phyloP scores from a whole-genome alignment of 1,140 invertebrate species.

The Pseudomyrmex flavicornis region DNA sequence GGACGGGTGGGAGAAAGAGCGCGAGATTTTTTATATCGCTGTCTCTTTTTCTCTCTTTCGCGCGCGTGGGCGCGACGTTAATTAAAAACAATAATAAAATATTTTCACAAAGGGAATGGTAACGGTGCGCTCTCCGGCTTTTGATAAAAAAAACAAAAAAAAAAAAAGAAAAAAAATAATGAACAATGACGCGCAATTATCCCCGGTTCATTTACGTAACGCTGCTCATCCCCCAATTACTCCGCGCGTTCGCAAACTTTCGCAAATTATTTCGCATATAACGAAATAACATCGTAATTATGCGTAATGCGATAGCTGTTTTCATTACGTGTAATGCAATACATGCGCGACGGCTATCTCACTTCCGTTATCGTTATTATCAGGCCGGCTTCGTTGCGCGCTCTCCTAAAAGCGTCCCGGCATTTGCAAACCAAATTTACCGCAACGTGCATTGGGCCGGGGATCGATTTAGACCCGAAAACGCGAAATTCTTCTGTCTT shows the following conservation, averaged over 20 bases:
- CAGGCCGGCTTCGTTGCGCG: slow-evolving; percentile 27
- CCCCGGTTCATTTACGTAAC: slow-evolving; percentile 50
- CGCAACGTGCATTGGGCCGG: slow-evolving; percentile 24
- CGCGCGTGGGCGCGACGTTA: background rate
- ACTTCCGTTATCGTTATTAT: slow-evolving; percentile 53
- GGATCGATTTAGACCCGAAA: background rate
- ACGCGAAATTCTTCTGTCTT: background rate
- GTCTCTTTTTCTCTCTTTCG: background rate
- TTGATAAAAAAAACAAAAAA: slow-evolving; percentile 13
- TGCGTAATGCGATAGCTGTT: slow-evolving; percentile 61
- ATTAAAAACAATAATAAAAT: slow-evolving; percentile 62
- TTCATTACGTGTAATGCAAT: slow-evolving; percentile 60
- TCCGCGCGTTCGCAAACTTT: slow-evolving; percentile 41
- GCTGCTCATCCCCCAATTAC: slow-evolving; percentile 44
- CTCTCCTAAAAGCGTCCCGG: slow-evolving; percentile 36
- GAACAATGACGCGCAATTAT: slow-evolving; percentile 60
- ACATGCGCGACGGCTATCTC: slow-evolving; percentile 54
- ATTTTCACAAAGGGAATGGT: slow-evolving; percentile 40
- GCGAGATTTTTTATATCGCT: slow-evolving; percentile 31
- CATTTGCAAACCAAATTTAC: slow-evolving; percentile 57
- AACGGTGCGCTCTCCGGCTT: too few relatives aligned
- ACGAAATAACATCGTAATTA: slow-evolving; percentile 62
- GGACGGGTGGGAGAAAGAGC: background rate
- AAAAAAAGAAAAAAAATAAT: slow-evolving; percentile 14
- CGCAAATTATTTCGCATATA: slow-evolving; percentile 60